These are phyloP conservation scores for Ochotona curzoniae DNA, from an alignment of 2,113 vertebrate species.

Conservation along the genomic window DNA sequence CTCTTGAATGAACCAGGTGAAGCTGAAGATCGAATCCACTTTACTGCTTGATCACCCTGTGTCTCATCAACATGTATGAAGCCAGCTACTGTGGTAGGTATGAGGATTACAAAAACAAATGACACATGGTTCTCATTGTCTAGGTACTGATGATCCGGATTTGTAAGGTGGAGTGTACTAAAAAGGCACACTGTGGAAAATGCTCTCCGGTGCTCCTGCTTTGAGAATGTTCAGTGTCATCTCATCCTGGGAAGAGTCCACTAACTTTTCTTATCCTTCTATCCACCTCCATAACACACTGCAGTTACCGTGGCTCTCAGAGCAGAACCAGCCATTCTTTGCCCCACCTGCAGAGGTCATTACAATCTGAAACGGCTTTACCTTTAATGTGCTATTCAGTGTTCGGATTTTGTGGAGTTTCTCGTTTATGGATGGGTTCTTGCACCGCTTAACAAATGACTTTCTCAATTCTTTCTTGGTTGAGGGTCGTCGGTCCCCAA, in stretches of 20 bases:
- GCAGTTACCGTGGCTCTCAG: not conserved
- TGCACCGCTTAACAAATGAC: conserved; percentile 96
- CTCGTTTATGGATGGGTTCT: conserved; percentile 95
- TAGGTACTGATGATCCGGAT: not conserved
- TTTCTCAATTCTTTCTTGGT: conserved; percentile 95
- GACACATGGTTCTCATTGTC: not conserved
- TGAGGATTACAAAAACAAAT: not conserved
- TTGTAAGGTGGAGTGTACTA: not conserved
- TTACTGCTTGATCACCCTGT: not conserved
- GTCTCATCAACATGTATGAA: not conserved
- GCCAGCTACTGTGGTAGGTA: not conserved
- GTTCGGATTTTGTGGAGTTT: conserved; percentile 95
- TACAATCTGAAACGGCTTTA: conserved; percentile 73
- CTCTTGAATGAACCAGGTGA: not conserved
- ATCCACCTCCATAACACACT: not conserved
- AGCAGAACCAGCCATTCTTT: not conserved
- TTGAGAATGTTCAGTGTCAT: not conserved
- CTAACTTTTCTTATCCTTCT: not conserved
- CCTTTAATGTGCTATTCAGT: conserved; percentile 98
- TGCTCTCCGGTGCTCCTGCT: not conserved
- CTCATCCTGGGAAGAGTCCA: not conserved
- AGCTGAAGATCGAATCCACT: not conserved
- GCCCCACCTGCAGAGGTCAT: not conserved
- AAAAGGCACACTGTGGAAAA: not conserved
- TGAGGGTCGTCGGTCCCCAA: conserved; percentile 94